A percentile compares a stretch with the other conserved stretches of the same genome.
These are phyloP conservation scores for Typhlichthys subterraneus DNA, from an alignment of 2,797 vertebrate genomes.

Conservation along the genomic window DNA sequence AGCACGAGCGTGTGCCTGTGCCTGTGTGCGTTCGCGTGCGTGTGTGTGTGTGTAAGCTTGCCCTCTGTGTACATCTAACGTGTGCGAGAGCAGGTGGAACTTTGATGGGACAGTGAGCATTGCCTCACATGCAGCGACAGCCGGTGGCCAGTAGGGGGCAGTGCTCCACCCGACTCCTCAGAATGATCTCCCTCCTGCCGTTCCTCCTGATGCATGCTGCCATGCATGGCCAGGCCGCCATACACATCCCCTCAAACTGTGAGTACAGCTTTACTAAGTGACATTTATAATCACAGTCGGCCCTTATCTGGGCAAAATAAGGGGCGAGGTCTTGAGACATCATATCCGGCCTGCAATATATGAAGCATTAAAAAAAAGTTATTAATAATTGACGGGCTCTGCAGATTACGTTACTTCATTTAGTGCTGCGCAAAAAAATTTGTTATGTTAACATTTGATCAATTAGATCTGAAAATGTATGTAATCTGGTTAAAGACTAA, in stretches of 20 bases:
- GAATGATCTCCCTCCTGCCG: constrained; percentile 50
- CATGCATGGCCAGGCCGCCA: constrained; percentile 66
- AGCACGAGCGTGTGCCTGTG: constrained; percentile 38
- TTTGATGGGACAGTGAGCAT: constrained; percentile 82
- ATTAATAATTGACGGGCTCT: too few relatives aligned
- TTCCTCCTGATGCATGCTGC: constrained; percentile 57
- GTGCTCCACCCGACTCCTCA: constrained; percentile 58
- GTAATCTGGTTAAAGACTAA: constrained; percentile 13
- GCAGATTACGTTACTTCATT: too few relatives aligned
- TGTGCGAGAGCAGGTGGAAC: constrained; percentile 74
- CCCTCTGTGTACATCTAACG: constrained; percentile 45
- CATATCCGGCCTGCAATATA: too few relatives aligned
- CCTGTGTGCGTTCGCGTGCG: constrained; percentile 9
- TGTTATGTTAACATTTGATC: too few relatives aligned
- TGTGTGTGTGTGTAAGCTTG: not conserved
- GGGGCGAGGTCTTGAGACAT: too few relatives aligned
- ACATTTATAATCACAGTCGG: constrained; percentile 33
- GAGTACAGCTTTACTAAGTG: constrained; percentile 64
- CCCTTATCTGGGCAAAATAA: too few relatives aligned
- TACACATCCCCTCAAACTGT: constrained; percentile 80
- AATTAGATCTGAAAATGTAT: not conserved
- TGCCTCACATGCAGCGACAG: constrained; percentile 78
- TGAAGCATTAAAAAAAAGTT: too few relatives aligned
- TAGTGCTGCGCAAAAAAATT: too few relatives aligned
- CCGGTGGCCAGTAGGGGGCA: constrained; percentile 79